Conservation (phyloP, 2,113 vertebrate genomes). For the Elephantulus edwardii region DNA sequence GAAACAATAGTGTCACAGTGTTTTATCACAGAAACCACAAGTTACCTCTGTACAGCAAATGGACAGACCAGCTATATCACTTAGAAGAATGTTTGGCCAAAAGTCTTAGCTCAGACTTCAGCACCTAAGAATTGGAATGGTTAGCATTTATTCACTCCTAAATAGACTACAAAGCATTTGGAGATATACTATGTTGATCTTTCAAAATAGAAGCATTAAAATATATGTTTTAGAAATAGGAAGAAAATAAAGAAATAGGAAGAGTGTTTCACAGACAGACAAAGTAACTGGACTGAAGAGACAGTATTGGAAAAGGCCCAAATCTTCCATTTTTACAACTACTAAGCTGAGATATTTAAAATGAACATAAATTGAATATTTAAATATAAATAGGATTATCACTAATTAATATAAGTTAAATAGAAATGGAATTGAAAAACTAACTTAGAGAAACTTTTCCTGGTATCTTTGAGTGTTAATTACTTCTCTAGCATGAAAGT, state of each 20-base stretch:
- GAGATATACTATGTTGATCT: background rate
- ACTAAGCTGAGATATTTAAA: background rate
- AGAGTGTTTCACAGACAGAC: background rate
- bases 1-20: too few relatives aligned
- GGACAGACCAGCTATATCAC: too few relatives aligned
- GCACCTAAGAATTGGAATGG: background rate
- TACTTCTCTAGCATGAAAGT: background rate
- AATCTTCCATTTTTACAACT: background rate
- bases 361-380: background rate
- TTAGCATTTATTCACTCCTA: background rate
- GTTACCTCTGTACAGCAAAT: too few relatives aligned
- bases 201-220: too few relatives aligned
- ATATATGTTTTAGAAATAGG: too few relatives aligned
- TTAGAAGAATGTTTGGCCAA: too few relatives aligned
- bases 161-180: background rate
- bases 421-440: constrained; percentile 14
- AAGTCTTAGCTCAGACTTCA: background rate
- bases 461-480: background rate
- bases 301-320: background rate
- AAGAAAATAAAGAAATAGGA: too few relatives aligned
- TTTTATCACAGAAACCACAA: too few relatives aligned
- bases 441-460: background rate
- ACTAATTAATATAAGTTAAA: constrained; percentile 40
- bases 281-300: background rate
- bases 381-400: constrained; percentile 47